phyloP scores from a whole-genome alignment of 2,797 vertebrate species.

The Ctenopoma multispine region DNA sequence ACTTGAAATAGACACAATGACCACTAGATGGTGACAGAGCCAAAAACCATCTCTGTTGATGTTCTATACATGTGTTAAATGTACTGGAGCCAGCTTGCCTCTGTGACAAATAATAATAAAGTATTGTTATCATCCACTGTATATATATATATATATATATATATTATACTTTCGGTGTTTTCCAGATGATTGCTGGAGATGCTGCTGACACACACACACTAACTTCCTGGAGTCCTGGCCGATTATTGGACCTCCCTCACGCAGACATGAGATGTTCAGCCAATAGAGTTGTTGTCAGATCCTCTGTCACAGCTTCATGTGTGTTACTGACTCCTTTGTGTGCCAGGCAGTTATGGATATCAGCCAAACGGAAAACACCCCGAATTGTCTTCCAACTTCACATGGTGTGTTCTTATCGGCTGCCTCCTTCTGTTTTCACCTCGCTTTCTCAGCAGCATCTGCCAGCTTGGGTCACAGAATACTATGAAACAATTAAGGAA shows the following conservation, averaged over 20 bases:
- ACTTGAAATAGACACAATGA: not conserved
- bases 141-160: too few relatives aligned
- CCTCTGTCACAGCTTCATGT: slow-evolving; percentile 8
- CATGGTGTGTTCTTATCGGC: slow-evolving; percentile 13
- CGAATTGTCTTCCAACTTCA: slow-evolving; percentile 10
- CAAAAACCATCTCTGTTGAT: slow-evolving; percentile 48
- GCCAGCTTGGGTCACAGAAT: slow-evolving; percentile 21
- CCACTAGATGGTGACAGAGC: slow-evolving; percentile 72
- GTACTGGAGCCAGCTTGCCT: slow-evolving; percentile 28
- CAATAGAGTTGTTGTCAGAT: slow-evolving; percentile 63
- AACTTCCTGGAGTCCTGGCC: slow-evolving; percentile 84
- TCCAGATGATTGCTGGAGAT: slow-evolving; percentile 77
- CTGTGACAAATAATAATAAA: not conserved
- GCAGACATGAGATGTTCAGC: slow-evolving; percentile 71
- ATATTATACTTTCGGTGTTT: too few relatives aligned
- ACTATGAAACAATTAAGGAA: slow-evolving; percentile 14
- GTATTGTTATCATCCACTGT: not conserved
- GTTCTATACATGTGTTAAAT: slow-evolving; percentile 36
- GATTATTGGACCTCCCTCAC: slow-evolving; percentile 80
- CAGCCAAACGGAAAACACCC: slow-evolving; percentile 59
- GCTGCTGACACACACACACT: slow-evolving; percentile 31
- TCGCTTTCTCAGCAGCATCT: slow-evolving; percentile 8
- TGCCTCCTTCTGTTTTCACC: slow-evolving; percentile 4
- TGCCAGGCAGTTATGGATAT: slow-evolving; percentile 24
- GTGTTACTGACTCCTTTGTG: slow-evolving; percentile 25